Evolutionary conservation across 2,888 invertebrate species (phyloP), one percentile per base, ranked within the genome.

Genomic region (Leptinotarsa rubiginosa): DNA sequence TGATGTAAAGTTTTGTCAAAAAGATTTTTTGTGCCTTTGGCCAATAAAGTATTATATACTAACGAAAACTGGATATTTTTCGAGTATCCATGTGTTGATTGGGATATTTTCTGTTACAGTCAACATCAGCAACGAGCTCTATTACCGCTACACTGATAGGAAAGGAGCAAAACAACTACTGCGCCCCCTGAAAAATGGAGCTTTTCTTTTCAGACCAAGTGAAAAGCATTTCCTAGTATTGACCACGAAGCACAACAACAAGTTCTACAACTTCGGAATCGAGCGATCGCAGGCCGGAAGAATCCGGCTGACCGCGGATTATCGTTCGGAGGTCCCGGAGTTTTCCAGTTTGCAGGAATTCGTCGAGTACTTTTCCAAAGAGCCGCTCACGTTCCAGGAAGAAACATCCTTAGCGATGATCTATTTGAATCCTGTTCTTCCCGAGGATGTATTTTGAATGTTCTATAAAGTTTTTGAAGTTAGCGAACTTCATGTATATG

Each of bases 191-290:
- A 76, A 67, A 65, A 72, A 82, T 66, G 83, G 82, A 2, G 80
- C 82, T 0, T 84, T 83, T 49, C 31, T 84, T 47, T 78, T 84
- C 59, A 74, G 84, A 49, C 81, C 81, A 10, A 82, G 83, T 70
- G 72, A 73, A 59, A 71, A 68, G 3, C 79, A 78, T 65, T 81
- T 78, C 64, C 71, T 83, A 15, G 80, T 78, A 7, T 59, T 83
- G 3, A 79, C 81, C 1, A 25, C 82, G 3, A 82, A 81, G 62
- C 72, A 79, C 47, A 74, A 77, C 1, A 49, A 52, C 1, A 76
- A 77, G 49, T 80, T 72, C 64, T 81, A 79, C 68, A 81, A 83
- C 70, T 72, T 83, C 7, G 82, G 83, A 15, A 81, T 83, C 18
- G 77, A 78, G 22, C 75, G 74, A 59, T 77, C 73, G 2, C 12